phyloP scores from a whole-genome alignment of 2,113 vertebrate genomes.

The Reinhardtius hippoglossoides region DNA sequence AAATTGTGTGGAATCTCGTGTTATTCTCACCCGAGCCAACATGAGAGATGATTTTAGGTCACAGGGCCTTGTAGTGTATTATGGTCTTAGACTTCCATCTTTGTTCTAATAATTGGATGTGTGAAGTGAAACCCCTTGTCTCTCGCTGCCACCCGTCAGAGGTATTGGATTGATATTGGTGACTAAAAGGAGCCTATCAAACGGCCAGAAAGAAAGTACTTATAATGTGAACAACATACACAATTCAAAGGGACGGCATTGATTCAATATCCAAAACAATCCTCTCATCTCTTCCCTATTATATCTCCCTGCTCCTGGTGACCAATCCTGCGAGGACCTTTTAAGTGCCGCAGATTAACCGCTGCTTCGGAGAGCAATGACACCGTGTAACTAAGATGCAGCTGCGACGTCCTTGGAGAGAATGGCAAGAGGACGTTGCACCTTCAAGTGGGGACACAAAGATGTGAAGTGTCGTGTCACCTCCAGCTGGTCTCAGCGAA shows the following conservation, averaged over 20 bases:
- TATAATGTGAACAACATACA: constrained; percentile 56
- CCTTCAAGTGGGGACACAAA: constrained; percentile 75
- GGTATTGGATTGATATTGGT: constrained; percentile 74
- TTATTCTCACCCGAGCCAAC: constrained; percentile 70
- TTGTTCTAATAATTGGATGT: constrained; percentile 78
- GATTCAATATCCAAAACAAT: constrained; percentile 60
- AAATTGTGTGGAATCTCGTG: constrained; percentile 75
- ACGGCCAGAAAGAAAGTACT: constrained; percentile 58
- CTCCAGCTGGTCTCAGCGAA: constrained; percentile 74
- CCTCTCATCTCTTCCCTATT: constrained; percentile 66
- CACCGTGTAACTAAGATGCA: constrained; percentile 68
- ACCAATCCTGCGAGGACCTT: constrained; percentile 67
- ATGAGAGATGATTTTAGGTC: constrained; percentile 72
- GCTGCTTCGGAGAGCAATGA: constrained; percentile 37
- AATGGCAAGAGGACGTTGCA: constrained; percentile 75
- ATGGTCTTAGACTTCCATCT: constrained; percentile 76
- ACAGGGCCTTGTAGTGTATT: constrained; percentile 77
- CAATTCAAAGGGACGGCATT: constrained; percentile 38
- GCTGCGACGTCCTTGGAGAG: constrained; percentile 70
- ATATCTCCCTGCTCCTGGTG: constrained; percentile 63
- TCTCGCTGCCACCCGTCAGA: constrained; percentile 57
- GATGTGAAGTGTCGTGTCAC: constrained; percentile 72
- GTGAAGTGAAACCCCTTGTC: constrained; percentile 70
- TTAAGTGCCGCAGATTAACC: constrained; percentile 66
- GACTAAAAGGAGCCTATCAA: constrained; percentile 63